A percentile compares a stretch with the other conserved stretches of the same genome.
These are phyloP conservation scores for Callithrix jacchus DNA, from an alignment of 2,113 vertebrate species.

Conservation along the genomic window DNA sequence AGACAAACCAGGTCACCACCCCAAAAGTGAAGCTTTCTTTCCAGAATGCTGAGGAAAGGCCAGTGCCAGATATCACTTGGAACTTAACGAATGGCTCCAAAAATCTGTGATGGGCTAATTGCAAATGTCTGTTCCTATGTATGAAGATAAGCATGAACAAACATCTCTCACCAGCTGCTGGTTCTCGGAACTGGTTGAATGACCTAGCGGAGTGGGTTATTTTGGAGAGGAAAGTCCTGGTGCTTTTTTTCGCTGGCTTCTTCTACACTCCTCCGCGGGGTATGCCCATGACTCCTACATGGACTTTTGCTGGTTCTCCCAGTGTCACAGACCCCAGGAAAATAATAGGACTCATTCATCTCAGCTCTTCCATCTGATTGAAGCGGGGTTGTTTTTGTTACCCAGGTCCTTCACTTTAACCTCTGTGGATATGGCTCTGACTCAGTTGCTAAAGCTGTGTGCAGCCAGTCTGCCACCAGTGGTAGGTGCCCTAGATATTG, in stretches of 20 bases:
- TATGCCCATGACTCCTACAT: background rate
- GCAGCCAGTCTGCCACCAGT: background rate
- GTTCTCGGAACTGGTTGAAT: background rate
- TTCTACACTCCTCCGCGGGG: background rate
- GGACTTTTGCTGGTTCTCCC: rapidly evolving
- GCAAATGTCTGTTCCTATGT: background rate
- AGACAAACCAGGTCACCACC: background rate
- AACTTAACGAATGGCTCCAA: background rate
- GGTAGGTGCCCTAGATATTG: background rate
- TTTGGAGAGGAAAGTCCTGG: background rate
- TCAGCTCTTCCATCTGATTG: background rate
- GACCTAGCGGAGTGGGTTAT: background rate
- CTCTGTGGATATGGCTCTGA: background rate
- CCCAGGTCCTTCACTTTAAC: background rate
- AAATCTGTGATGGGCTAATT: background rate
- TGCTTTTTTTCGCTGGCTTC: background rate
- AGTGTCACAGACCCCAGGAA: background rate
- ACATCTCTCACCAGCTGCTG: background rate
- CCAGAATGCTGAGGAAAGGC: background rate
- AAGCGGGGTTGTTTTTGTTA: background rate
- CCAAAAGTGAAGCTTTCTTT: background rate
- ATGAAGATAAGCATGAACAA: background rate
- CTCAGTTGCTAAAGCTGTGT: background rate
- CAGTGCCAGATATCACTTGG: background rate
- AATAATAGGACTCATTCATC: background rate